Evolutionary conservation across 2,113 vertebrate species (phyloP), one percentile per base, ranked within the genome.

Genomic region (Albula glossodonta): DNA sequence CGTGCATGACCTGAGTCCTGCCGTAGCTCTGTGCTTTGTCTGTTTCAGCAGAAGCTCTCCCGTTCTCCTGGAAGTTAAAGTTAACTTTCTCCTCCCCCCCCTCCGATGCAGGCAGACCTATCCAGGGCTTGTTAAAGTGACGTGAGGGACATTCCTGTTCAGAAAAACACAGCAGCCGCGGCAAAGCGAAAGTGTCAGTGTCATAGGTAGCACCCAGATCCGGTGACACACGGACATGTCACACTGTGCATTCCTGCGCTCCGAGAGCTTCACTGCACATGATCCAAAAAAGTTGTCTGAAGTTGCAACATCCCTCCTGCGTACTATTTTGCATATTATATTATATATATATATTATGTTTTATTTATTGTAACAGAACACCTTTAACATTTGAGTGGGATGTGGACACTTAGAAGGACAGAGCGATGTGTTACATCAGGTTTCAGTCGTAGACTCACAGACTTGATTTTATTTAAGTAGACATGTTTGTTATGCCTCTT

Each of bases 151-250:
- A 25, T 8, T 31, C n/a, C n/a, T 74, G 70, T 9, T 22, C 2
- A 25, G 11, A 74, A 78, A 85, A 50, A 80, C 53, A 11, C 78
- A 7, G 17, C 9, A 0, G 19, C 31, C 31, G 11, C n/a, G 80
- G 31, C 78, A 70, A 80, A 81, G 78, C 51, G 57, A 85, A 85
- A 52, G 56, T 15, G 84, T 60, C 78, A 80, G 77, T 22, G 8
- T 3, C 56, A 0, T 56, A 17, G 77, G 56, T 56, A 19, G 56
- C 41, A 8, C 25, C 51, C 51, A 3, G 84, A 80, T 78, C 56
- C 48, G 4, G 12, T 77, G 56, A 41, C 11, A 56, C 48, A 80
- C 31, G 31, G 49, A 81, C 49, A 41, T 13, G 56, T 17, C 84
- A 4, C 52, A 50, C 50, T 25, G 17, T 19, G 22, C 78, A 80